Percentiles rank a stretch among this genome's conserved stretches.
Conservation (phyloP, 1,140 invertebrate genomes). For the Drosophila dunni region DNA sequence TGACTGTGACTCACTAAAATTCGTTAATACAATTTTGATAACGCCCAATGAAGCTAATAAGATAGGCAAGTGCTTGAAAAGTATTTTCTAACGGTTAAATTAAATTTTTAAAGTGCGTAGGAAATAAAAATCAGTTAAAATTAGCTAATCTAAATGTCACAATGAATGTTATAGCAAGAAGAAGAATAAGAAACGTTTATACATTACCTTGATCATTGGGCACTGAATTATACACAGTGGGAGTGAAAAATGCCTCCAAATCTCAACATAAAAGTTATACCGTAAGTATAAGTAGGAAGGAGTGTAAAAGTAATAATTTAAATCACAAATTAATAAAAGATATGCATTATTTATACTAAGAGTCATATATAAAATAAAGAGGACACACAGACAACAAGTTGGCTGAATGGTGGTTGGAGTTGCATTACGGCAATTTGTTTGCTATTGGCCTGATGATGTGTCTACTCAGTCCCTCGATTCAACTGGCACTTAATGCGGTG, state of each 20-base stretch:
- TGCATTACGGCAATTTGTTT: slow-evolving; percentile 74
- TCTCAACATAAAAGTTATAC: no score
- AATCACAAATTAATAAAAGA: no score
- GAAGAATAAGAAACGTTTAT: no score
- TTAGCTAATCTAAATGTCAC: background rate
- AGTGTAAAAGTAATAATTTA: no score
- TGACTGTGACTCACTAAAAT: no score
- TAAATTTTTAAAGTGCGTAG: slow-evolving; percentile 1
- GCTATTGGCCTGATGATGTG: slow-evolving; percentile 38
- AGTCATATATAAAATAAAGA: slow-evolving; percentile 52
- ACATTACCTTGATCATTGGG: no score
- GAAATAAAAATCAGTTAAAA: background rate
- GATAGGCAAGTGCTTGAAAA: slow-evolving; percentile 9
- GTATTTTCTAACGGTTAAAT: background rate
- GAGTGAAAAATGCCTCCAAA: no score
- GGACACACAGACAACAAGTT: slow-evolving; percentile 39
- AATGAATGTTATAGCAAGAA: background rate
- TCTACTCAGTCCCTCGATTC: slow-evolving; percentile 16
- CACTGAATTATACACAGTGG: no score
- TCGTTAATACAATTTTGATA: background rate
- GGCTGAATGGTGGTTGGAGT: slow-evolving; percentile 7
- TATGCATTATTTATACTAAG: no score
- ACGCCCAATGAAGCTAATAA: background rate
- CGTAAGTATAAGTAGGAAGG: no score
- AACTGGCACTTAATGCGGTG: slow-evolving; percentile 46